Percentiles rank a stretch among this genome's conserved stretches.
Evolutionary conservation across 2,113 vertebrate species (phyloP).

Genomic region (Procapra przewalskii): DNA sequence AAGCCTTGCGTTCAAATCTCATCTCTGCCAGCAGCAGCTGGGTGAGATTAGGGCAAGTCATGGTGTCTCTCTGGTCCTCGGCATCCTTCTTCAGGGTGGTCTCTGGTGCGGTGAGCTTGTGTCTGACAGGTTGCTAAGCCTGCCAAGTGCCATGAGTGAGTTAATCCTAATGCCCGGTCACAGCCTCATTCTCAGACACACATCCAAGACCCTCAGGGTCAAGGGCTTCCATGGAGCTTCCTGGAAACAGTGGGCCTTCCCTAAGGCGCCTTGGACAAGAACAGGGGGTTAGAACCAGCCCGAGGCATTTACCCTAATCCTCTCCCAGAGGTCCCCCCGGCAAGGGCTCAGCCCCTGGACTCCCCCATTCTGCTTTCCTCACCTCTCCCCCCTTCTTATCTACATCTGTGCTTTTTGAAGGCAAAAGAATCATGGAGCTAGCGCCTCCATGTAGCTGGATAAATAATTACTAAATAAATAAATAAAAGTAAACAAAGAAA

Average conservation of each 20-base stretch:
- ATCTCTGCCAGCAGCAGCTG: background rate
- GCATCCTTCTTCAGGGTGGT: no score
- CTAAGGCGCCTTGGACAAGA: background rate
- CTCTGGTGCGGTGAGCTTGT: rapidly evolving
- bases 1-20: background rate
- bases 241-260: background rate
- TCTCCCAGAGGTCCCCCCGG: background rate
- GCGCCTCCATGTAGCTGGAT: background rate
- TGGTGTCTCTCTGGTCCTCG: background rate
- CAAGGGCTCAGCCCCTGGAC: rapidly evolving
- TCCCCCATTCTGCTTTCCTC: rapidly evolving
- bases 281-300: background rate
- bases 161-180: background rate
- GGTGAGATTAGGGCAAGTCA: background rate
- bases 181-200: background rate
- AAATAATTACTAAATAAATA: constrained; percentile 68
- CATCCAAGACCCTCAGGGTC: background rate
- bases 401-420: background rate
- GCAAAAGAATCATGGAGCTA: background rate
- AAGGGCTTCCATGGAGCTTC: background rate
- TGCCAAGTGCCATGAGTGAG: background rate
- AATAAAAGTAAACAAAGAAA: constrained; percentile 65
- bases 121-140: background rate
- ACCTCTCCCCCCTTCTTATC: background rate
- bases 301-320: background rate